phyloP scores from a whole-genome alignment of 2,113 vertebrate species.

The Datnioides undecimradiatus region DNA sequence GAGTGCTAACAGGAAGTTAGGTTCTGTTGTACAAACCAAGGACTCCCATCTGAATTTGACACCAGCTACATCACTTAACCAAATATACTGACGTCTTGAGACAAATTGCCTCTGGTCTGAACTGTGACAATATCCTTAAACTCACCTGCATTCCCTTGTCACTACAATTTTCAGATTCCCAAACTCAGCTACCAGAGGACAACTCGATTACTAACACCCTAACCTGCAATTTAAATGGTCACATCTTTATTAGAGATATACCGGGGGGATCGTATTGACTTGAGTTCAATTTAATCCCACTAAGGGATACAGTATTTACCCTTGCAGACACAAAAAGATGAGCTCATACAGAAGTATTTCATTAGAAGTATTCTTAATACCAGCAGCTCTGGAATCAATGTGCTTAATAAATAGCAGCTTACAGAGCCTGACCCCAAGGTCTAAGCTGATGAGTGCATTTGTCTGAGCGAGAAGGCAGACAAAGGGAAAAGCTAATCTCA shows the following conservation, averaged over 20 bases:
- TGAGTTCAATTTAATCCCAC: conserved; percentile 46
- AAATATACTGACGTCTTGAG: background rate
- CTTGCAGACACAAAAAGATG: conserved; percentile 64
- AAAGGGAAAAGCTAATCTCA: conserved; percentile 71
- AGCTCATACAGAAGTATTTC: conserved; percentile 76
- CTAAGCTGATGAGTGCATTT: conserved; percentile 83
- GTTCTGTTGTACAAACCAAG: background rate
- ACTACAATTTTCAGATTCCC: conserved; percentile 5
- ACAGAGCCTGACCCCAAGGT: conserved; percentile 84
- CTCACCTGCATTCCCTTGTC: background rate
- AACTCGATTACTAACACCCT: conserved; percentile 25
- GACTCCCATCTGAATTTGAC: background rate
- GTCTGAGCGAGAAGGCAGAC: conserved; percentile 80
- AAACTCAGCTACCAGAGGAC: background rate
- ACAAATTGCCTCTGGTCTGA: conserved; percentile 7
- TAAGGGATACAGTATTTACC: conserved; percentile 62
- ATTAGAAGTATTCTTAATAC: conserved; percentile 86
- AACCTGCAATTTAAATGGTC: conserved; percentile 41
- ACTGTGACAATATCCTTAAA: background rate
- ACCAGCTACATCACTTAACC: background rate
- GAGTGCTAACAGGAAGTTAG: too few relatives aligned
- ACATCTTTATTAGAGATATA: conserved; percentile 52
- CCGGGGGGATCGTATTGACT: conserved; percentile 65
- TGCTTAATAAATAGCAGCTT: conserved; percentile 91
- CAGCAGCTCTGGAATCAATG: conserved; percentile 89